Evolutionary conservation across 2,113 vertebrate species (phyloP).

Genomic region (Chroicocephalus ridibundus): DNA sequence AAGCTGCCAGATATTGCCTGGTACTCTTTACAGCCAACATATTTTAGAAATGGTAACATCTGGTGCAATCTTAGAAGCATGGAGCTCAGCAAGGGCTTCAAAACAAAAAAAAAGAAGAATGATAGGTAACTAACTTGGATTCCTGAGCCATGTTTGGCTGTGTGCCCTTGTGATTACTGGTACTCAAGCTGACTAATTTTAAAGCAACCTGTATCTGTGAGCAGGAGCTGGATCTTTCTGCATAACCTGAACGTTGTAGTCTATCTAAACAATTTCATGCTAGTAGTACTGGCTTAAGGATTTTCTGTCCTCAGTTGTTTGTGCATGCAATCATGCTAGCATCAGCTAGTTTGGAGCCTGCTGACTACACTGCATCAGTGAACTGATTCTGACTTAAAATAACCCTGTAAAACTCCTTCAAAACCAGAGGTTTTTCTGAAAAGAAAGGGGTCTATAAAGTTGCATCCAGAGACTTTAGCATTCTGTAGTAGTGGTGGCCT

Average conservation of each 20-base stretch:
- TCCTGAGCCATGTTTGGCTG: not conserved
- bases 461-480: not conserved
- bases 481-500: not conserved
- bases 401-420: not conserved
- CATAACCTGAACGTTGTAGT: not conserved
- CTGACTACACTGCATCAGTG: not conserved
- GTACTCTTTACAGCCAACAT: not conserved
- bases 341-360: not conserved
- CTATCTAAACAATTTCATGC: not conserved
- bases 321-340: not conserved
- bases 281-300: not conserved
- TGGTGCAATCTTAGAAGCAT: not conserved
- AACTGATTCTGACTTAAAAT: not conserved
- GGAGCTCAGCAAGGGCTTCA: not conserved
- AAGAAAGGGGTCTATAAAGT: not conserved
- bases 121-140: not conserved
- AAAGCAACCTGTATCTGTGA: not conserved
- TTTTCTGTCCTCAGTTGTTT: not conserved
- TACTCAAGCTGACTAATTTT: not conserved
- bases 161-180: not conserved
- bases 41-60: not conserved
- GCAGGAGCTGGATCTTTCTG: not conserved
- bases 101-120: not conserved
- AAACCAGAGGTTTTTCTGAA: not conserved
- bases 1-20: not conserved